These are phyloP conservation scores for Pseudomugil tenellus DNA, from an alignment of 2,797 vertebrate species.

Conservation along the genomic window DNA sequence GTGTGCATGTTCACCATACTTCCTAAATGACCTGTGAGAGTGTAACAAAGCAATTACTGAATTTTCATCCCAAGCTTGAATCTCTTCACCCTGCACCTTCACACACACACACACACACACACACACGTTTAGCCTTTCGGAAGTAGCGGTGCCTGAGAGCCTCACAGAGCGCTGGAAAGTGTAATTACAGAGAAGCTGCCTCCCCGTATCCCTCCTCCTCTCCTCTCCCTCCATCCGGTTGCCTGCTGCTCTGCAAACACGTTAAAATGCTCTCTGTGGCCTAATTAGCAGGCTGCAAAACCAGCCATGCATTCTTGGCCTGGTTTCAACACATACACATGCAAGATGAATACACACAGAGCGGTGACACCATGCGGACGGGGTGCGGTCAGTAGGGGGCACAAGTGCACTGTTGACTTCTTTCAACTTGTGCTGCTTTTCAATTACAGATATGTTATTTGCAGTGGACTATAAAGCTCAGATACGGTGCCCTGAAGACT, in stretches of 20 bases:
- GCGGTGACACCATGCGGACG: conserved; percentile 4
- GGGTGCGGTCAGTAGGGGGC: conserved; percentile 62
- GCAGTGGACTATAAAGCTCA: conserved; percentile 26
- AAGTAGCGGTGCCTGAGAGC: conserved; percentile 60
- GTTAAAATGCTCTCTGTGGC: conserved; percentile 81
- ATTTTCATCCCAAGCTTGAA: conserved; percentile 55
- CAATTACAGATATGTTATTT: conserved; percentile 63
- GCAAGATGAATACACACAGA: conserved; percentile 18
- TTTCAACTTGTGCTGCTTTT: conserved; percentile 25
- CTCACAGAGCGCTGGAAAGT: conserved; percentile 69
- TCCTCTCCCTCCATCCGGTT: conserved; percentile 79
- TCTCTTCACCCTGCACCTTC: conserved; percentile 67
- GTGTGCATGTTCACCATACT: conserved; percentile 41
- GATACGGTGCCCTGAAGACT: conserved; percentile 50
- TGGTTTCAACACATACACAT: conserved; percentile 57
- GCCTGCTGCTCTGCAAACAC: conserved; percentile 82
- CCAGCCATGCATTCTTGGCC: conserved; percentile 81
- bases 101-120: conserved; percentile 29
- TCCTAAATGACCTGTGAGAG: conserved; percentile 74
- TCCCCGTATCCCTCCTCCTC: conserved; percentile 46
- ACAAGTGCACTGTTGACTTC: conserved; percentile 58
- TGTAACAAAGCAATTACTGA: conserved; percentile 73
- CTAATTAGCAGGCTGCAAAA: conserved; percentile 85
- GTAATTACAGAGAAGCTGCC: conserved; percentile 81
- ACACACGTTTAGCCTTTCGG: conserved; percentile 55